Evolutionary conservation across 2,113 vertebrate species (phyloP).

Genomic region (Colinus virginianus): DNA sequence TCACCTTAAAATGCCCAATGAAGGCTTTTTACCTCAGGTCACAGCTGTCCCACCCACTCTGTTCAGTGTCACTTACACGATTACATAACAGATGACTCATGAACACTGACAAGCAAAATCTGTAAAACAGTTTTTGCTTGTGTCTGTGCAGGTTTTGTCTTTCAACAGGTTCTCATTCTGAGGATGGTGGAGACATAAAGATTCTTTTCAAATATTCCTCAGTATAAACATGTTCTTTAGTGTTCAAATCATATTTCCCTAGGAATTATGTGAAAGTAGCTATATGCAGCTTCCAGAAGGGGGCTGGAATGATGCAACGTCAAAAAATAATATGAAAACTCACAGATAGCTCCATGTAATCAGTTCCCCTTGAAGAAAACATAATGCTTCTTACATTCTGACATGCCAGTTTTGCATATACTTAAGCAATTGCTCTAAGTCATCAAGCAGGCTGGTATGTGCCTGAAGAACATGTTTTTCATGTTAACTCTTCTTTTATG

Average conservation of each 20-base stretch:
- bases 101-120: not conserved
- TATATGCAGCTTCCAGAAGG: not conserved
- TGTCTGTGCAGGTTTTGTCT: not conserved
- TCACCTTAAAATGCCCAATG: not conserved
- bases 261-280: not conserved
- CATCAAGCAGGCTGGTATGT: not conserved
- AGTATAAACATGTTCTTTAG: not conserved
- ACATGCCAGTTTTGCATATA: not conserved
- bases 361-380: not conserved
- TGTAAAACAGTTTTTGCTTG: not conserved
- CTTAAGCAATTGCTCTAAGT: not conserved
- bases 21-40: not conserved
- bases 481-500: not conserved
- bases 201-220: not conserved
- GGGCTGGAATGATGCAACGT: not conserved
- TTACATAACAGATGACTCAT: not conserved
- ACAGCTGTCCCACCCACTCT: not conserved
- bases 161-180: not conserved
- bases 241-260: not conserved
- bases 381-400: not conserved
- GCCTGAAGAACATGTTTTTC: conserved; percentile 4
- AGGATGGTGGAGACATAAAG: not conserved
- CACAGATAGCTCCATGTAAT: not conserved
- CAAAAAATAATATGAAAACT: not conserved
- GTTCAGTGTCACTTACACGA: not conserved